Evolutionary conservation across 2,113 vertebrate genomes (phyloP).

Genomic region (Channa argus): DNA sequence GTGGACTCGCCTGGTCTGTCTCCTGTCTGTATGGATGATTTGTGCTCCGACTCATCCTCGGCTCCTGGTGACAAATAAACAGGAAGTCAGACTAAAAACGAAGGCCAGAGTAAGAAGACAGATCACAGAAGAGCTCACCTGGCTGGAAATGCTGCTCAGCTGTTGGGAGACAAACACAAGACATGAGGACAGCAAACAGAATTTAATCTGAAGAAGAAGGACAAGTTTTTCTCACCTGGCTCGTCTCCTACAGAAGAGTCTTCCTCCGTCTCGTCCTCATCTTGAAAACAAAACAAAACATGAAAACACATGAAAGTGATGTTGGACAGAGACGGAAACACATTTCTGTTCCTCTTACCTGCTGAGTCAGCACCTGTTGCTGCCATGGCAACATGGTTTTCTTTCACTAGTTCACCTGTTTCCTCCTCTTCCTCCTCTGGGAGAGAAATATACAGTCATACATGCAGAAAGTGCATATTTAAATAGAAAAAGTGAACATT

Average conservation of each 20-base stretch:
- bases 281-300: not conserved
- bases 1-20: conserved; percentile 37
- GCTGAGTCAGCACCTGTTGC: not conserved
- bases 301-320: not conserved
- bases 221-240: conserved; percentile 12
- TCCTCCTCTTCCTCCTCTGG: conserved; percentile 13
- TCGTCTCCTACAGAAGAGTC: not conserved
- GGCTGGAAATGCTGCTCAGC: not conserved
- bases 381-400: not conserved
- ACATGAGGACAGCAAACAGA: not conserved
- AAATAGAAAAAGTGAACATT: not conserved
- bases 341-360: conserved; percentile 4
- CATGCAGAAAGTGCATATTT: no score
- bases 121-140: not conserved
- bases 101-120: not conserved
- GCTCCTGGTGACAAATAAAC: not conserved
- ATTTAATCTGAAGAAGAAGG: not conserved
- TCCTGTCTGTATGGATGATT: not conserved
- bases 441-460: not conserved
- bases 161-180: not conserved
- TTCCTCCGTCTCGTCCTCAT: not conserved
- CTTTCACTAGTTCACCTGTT: not conserved
- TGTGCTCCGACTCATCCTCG: not conserved
- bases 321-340: not conserved
- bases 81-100: not conserved